These are phyloP conservation scores for Catharus fuscescens DNA, from an alignment of 2,113 vertebrate species.

Conservation along the genomic window DNA sequence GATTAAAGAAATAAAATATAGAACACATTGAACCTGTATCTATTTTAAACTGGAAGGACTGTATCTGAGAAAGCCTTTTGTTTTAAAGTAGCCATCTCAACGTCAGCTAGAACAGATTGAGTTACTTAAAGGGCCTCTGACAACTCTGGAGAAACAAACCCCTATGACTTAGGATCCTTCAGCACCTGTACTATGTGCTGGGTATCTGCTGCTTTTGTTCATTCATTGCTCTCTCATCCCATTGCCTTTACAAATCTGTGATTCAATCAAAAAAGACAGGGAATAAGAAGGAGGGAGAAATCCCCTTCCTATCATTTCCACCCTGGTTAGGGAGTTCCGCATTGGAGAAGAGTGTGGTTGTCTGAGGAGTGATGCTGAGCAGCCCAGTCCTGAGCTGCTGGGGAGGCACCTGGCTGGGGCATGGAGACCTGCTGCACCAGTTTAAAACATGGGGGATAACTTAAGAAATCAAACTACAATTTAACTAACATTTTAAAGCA, in stretches of 20 bases:
- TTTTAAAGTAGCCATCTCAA: conserved; percentile 58
- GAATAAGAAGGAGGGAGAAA: not conserved
- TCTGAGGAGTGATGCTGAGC: accelerated
- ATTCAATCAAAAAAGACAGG: not conserved
- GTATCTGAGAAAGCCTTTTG: conserved; percentile 50
- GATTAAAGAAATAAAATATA: conserved; percentile 68
- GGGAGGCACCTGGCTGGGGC: not conserved
- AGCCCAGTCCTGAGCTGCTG: not conserved
- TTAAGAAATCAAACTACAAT: not conserved
- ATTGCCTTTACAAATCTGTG: not conserved
- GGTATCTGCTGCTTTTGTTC: not conserved
- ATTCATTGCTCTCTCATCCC: not conserved
- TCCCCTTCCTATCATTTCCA: not conserved
- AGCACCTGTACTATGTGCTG: not conserved
- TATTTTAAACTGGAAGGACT: conserved; percentile 67
- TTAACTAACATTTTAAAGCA: not conserved
- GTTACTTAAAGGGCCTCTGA: conserved; percentile 60
- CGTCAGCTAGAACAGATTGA: conserved; percentile 50
- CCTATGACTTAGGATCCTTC: not conserved
- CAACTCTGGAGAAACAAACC: conserved; percentile 4
- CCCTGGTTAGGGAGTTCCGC: not conserved
- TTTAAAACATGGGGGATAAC: not conserved
- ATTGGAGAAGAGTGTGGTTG: accelerated
- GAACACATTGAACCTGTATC: conserved; percentile 66
- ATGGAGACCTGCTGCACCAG: not conserved